Evolutionary conservation across 2,888 invertebrate species (phyloP).

Genomic region (Ptychoptera albimana): DNA sequence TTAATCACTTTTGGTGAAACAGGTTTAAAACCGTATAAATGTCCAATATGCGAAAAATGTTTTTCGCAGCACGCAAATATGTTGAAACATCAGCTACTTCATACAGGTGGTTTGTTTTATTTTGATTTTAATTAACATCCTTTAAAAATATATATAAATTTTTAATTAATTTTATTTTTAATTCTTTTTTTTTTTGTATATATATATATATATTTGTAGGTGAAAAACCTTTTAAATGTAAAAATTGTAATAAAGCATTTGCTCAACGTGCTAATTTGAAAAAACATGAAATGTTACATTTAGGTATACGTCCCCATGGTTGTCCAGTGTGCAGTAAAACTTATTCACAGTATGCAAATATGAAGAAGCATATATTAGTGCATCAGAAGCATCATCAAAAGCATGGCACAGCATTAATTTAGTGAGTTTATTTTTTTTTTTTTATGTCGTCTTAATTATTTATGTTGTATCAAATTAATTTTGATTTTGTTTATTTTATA

Average conservation of each 20-base stretch:
- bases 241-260: slow-evolving; percentile 8
- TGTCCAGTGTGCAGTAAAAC: slow-evolving; percentile 9
- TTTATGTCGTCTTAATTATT: too few relatives aligned
- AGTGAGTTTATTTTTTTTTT: not conserved
- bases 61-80: slow-evolving; percentile 10
- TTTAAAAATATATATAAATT: not conserved
- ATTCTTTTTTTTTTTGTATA: not conserved
- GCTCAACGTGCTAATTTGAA: slow-evolving; percentile 10
- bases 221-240: slow-evolving; percentile 9
- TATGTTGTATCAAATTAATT: too few relatives aligned
- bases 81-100: slow-evolving; percentile 10
- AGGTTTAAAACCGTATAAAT: slow-evolving; percentile 10
- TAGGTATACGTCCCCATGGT: slow-evolving; percentile 5
- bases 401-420: slow-evolving; percentile 2
- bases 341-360: slow-evolving; percentile 9
- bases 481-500: too few relatives aligned
- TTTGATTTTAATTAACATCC: too few relatives aligned
- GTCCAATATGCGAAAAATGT: slow-evolving; percentile 9
- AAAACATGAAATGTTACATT: slow-evolving; percentile 10
- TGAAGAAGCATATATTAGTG: slow-evolving; percentile 9
- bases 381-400: slow-evolving; percentile 8
- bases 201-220: slow-evolving; percentile 2
- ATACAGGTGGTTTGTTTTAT: slow-evolving; percentile 6
- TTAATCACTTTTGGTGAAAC: slow-evolving; percentile 1
- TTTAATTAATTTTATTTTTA: not conserved